Evolutionary conservation across 2,113 vertebrate genomes (phyloP).

Genomic region (Donacobius atricapilla): DNA sequence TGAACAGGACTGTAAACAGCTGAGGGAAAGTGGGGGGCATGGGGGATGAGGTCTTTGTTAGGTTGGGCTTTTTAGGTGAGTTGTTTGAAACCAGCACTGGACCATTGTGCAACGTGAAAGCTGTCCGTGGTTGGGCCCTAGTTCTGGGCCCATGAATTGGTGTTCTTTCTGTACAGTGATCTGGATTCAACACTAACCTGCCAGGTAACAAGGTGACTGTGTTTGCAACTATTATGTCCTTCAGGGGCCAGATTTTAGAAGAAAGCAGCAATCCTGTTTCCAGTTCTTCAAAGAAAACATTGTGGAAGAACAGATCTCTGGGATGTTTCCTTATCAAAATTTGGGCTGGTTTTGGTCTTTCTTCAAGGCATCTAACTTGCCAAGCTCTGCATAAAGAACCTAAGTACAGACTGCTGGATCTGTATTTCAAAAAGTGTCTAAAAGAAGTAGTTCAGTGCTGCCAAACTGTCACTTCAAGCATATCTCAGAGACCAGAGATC

Average conservation of each 20-base stretch:
- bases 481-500: neutral
- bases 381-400: neutral
- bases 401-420: neutral
- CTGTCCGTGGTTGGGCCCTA: neutral
- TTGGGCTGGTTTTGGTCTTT: neutral
- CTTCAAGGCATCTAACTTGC: neutral
- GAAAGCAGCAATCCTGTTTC: neutral
- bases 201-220: neutral
- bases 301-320: neutral
- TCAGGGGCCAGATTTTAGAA: neutral
- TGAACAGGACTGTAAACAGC: neutral
- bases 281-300: neutral
- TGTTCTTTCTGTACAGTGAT: neutral
- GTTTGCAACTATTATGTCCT: neutral
- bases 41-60: neutral
- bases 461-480: neutral
- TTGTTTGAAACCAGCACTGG: neutral
- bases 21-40: neutral
- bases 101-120: neutral
- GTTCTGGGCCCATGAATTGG: neutral
- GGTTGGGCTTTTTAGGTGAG: accelerated
- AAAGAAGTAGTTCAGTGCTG: neutral
- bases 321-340: neutral
- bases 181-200: neutral
- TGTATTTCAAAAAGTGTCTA: neutral